phyloP scores from a whole-genome alignment of 1,140 invertebrate species.

The Meloidogyne exigua region DNA sequence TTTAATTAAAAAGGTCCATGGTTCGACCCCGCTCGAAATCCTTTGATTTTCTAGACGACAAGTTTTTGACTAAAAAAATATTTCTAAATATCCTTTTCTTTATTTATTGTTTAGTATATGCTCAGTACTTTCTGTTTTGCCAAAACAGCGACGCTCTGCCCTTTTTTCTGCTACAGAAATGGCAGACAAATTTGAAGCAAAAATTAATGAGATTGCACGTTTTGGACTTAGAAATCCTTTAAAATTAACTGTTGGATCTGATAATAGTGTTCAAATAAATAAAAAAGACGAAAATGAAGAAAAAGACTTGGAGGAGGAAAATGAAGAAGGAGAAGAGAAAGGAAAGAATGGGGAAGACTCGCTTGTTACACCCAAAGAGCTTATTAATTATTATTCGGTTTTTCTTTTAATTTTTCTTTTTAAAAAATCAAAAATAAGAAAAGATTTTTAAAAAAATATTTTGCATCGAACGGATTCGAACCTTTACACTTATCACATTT shows the following conservation, averaged over 20 bases:
- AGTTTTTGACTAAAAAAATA: background rate
- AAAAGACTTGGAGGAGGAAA: background rate
- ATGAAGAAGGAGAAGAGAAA: conserved; percentile 12
- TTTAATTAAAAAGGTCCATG: conserved; percentile 8
- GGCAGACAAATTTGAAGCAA: conserved; percentile 71
- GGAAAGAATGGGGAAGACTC: conserved; percentile 18
- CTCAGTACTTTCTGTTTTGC: conserved; percentile 83
- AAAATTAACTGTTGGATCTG: conserved; percentile 83
- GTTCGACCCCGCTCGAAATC: background rate
- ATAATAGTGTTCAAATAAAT: conserved; percentile 63
- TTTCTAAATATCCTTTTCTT: too few relatives aligned
- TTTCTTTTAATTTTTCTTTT: too few relatives aligned
- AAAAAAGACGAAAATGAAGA: background rate
- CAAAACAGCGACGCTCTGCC: conserved; percentile 87
- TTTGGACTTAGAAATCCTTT: conserved; percentile 93
- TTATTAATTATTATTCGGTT: conserved; percentile 75
- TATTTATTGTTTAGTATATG: conserved; percentile 71
- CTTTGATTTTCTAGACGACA: background rate
- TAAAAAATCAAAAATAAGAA: background rate
- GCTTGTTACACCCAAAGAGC: conserved; percentile 41
- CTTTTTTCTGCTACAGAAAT: conserved; percentile 98
- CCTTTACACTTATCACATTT: background rate
- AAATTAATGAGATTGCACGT: conserved; percentile 79
- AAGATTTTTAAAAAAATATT: background rate
- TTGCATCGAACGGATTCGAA: conserved; percentile 11